These are phyloP conservation scores for Phaenicophaeus curvirostris DNA, from an alignment of 2,797 vertebrate genomes.

Conservation along the genomic window DNA sequence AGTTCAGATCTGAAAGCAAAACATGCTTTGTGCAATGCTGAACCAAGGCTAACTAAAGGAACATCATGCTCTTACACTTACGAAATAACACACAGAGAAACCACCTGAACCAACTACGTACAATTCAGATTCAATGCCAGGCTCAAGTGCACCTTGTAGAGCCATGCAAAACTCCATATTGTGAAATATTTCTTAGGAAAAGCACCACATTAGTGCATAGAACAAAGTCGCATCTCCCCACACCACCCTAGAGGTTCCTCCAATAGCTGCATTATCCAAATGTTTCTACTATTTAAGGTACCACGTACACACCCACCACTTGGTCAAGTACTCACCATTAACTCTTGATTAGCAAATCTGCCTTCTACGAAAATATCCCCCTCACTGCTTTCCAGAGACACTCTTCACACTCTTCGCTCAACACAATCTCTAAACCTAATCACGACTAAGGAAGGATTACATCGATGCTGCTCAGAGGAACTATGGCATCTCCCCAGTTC, in stretches of 20 bases:
- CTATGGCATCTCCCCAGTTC: conserved; percentile 12
- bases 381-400: rapidly evolving
- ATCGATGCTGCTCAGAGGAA: neutral
- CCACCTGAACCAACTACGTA: neutral
- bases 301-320: neutral
- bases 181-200: neutral
- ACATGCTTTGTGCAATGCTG: neutral
- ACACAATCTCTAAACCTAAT: neutral
- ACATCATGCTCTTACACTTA: neutral
- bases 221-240: neutral
- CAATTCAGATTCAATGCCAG: neutral
- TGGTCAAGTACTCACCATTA: conserved; percentile 25
- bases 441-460: neutral
- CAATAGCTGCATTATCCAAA: neutral
- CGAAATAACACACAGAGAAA: neutral
- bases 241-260: neutral
- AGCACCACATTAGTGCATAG: neutral
- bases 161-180: neutral
- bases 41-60: neutral
- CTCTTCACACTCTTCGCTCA: neutral
- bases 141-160: neutral
- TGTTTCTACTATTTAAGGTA: neutral
- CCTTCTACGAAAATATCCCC: neutral
- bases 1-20: neutral
- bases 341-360: neutral